Conservation (phyloP, 2,113 vertebrate species). For the Poeciliopsis occidentalis region DNA sequence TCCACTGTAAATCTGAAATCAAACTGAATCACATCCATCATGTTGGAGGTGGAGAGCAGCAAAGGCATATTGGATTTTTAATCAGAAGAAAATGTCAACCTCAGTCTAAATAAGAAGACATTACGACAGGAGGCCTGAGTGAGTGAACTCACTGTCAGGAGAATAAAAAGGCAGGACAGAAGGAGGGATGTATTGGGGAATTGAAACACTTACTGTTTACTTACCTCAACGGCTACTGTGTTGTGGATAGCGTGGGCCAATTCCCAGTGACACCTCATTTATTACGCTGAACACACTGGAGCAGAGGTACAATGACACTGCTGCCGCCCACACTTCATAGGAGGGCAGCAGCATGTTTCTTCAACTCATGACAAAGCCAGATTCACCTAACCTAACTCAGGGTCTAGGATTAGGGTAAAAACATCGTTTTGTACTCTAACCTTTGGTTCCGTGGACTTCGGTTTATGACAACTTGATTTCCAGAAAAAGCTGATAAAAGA, state of each 20-base stretch:
- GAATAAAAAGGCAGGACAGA: conserved; percentile 12
- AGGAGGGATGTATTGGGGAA: conserved; percentile 15
- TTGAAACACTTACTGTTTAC: conserved; percentile 33
- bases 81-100: conserved; percentile 37
- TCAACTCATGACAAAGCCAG: background rate
- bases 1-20: conserved; percentile 32
- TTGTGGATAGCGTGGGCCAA: conserved; percentile 51
- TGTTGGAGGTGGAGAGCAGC: conserved; percentile 14
- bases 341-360: background rate
- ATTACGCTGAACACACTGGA: conserved; percentile 49
- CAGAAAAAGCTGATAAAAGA: background rate
- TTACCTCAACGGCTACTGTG: conserved; percentile 20
- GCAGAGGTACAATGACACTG: conserved; percentile 38
- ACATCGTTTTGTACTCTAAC: background rate
- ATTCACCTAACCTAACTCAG: background rate
- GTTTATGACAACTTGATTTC: background rate
- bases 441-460: background rate
- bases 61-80: conserved; percentile 44
- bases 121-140: conserved; percentile 10
- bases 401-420: background rate
- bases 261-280: conserved; percentile 62
- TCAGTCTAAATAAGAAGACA: conserved; percentile 34
- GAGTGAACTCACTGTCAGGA: conserved; percentile 26
- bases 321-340: conserved; percentile 15
- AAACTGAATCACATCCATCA: conserved; percentile 41